Percentiles rank a stretch among this genome's conserved stretches.
Evolutionary conservation across 2,888 invertebrate species (phyloP).

Genomic region (Trachelus stipa): DNA sequence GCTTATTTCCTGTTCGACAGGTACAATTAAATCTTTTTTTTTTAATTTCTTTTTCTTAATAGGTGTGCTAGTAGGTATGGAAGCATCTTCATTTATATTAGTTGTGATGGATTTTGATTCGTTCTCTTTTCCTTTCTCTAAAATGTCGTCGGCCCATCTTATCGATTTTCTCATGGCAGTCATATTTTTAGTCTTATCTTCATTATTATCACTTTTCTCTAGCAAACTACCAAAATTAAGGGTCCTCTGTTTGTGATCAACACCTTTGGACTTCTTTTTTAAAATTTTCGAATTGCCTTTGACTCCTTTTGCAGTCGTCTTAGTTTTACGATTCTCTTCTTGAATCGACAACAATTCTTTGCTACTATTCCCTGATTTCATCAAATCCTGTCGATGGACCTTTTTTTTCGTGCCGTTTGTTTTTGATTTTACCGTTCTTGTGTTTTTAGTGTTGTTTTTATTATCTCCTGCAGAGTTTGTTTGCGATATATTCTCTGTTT

Average conservation of each 20-base stretch:
- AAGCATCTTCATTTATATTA: not conserved
- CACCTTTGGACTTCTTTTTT: not conserved
- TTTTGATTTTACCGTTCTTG: not conserved
- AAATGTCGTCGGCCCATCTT: not conserved
- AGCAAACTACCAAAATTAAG: not conserved
- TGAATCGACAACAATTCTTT: not conserved
- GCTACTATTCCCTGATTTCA: not conserved
- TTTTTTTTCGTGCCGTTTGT: no score
- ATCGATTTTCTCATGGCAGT: not conserved
- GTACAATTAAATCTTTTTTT: not conserved
- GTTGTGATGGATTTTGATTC: not conserved
- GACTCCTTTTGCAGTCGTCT: not conserved
- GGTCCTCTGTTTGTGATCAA: not conserved
- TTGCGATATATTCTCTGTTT: constrained; percentile 1
- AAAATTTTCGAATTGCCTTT: constrained; percentile 1
- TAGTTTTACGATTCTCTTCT: not conserved
- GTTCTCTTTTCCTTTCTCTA: not conserved
- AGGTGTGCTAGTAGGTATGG: not conserved
- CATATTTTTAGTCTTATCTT: not conserved
- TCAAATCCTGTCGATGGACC: not conserved
- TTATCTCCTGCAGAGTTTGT: not conserved
- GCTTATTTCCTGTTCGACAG: not conserved
- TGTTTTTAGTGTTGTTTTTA: not conserved
- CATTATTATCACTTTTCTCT: not conserved
- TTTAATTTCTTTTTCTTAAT: not conserved